Evolutionary conservation across 1,140 invertebrate species (phyloP), one percentile per base, ranked within the genome.

Genomic region (Dolichoris vasculosae): DNA sequence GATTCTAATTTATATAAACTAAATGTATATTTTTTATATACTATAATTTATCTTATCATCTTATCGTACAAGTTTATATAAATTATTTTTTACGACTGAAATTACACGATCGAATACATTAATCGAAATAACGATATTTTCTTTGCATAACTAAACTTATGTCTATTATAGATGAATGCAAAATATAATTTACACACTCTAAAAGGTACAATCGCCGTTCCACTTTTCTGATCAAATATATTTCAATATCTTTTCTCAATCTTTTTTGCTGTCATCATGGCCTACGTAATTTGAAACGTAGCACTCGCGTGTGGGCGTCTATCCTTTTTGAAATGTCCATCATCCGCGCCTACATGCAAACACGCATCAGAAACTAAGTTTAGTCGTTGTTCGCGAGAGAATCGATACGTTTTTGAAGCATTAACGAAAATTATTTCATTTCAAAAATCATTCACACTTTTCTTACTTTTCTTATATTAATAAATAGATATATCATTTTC

Each of bases 281-380:
- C 75, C 59, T 59, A 63, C 75, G 75, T 84, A 84, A 77, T 84
- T 84, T 76, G 73, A 83, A 77, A 76, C 35, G 51, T 46, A 83
- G 67, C 73, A 48, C 40, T 64, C 73, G 43, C 51, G 73, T n/a
- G 75, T 77, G 59, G 43, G 78, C 78, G 59, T 67, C 43, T 84
- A 84, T 84, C 71, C 59, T 63, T 59, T 63, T 59, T 43, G 48
- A 84, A 84, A 84, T 51, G 75, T 84, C 75, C 59, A 55, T 84
- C 75, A 71, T 59, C 46, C 40, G 75, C 75, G 75, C 73, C 82
- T 67, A 84, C 82, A 46, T n/a, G 43, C 59, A 46, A 13, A 11
- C 55, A n/a, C 13, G 38, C n/a, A 63, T 59, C 55, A 32, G 51
- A 51, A 59, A 63, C 23, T 75, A 69, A 30, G 15, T 59, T 83